Conservation (phyloP, 30 jellyfish, hydroid and myxozoan genomes). For the Turritopsis dohrnii region DNA sequence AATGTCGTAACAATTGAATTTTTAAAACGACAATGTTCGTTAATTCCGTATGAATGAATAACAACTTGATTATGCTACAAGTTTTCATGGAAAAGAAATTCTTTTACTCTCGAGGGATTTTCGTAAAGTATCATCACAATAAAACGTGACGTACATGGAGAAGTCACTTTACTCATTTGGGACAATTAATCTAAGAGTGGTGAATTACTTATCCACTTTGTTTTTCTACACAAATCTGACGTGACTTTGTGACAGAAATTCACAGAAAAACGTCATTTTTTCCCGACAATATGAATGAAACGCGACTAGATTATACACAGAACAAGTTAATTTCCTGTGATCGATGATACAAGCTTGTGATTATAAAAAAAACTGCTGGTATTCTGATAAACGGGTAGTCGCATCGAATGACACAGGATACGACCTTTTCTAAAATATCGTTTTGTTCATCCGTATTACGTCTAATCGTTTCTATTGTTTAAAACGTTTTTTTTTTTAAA, state of each 20-base stretch:
- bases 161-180: not conserved
- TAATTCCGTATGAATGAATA: not conserved
- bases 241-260: not conserved
- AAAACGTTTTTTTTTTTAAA: slow-evolving; percentile 2
- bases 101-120: not conserved
- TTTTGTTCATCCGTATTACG: not conserved
- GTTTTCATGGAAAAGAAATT: not conserved
- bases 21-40: not conserved
- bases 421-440: not conserved
- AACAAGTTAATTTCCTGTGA: not conserved
- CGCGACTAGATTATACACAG: not conserved
- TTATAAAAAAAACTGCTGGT: not conserved
- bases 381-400: not conserved
- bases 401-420: not conserved
- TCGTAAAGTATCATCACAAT: not conserved
- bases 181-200: no score
- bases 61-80: not conserved
- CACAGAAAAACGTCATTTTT: no score
- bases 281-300: not conserved
- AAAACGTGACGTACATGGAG: not conserved
- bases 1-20: not conserved
- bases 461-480: no score
- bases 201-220: no score
- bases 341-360: not conserved
- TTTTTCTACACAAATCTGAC: not conserved